Percentiles rank a stretch among this genome's conserved stretches.
Conservation (phyloP, 2,797 vertebrate genomes). For the Dipus sagitta region DNA sequence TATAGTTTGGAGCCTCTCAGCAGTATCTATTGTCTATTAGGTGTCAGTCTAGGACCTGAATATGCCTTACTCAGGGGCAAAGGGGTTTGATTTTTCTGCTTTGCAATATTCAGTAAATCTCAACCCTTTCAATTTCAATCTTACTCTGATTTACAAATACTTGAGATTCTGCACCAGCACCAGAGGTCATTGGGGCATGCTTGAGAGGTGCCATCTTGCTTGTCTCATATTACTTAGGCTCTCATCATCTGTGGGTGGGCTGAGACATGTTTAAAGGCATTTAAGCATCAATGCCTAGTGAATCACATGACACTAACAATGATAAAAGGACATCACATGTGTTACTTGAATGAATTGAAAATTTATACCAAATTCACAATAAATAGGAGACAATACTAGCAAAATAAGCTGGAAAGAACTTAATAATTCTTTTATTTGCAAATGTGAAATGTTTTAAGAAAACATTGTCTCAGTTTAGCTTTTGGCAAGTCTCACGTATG, state of each 20-base stretch:
- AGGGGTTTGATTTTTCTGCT: no score
- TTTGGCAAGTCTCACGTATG: background rate
- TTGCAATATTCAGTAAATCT: no score
- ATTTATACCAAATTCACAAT: constrained; percentile 2
- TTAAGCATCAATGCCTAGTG: background rate
- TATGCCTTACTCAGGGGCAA: no score
- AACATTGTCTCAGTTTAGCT: background rate
- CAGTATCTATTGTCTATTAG: background rate
- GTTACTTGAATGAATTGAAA: background rate
- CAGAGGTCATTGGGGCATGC: background rate
- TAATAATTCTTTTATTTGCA: background rate
- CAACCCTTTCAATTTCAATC: background rate
- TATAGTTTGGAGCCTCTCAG: background rate
- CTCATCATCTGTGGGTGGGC: background rate
- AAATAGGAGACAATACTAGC: background rate
- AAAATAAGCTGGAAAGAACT: background rate
- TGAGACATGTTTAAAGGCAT: background rate
- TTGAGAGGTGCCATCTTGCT: background rate
- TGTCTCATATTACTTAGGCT: background rate
- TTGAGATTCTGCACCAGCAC: background rate
- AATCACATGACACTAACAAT: background rate
- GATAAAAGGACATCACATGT: background rate
- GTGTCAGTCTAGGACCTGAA: no score
- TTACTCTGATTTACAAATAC: background rate
- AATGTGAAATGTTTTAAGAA: constrained; percentile 24